Evolutionary conservation across 2,113 vertebrate species (phyloP).

Genomic region (Labeo rohita): DNA sequence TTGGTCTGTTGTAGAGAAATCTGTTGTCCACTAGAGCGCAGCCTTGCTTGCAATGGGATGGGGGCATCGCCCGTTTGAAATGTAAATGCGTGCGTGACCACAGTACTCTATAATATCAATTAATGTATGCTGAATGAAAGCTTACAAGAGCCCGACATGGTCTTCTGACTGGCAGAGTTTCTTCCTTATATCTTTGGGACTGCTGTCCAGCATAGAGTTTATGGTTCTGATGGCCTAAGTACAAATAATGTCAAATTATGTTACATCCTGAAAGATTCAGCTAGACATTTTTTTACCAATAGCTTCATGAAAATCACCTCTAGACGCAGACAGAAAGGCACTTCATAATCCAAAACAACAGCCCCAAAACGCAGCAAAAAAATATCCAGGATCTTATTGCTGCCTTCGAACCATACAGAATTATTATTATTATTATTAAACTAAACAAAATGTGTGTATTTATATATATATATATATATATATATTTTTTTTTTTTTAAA

Average conservation of each 20-base stretch:
- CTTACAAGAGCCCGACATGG: slow-evolving; percentile 73
- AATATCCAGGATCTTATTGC: slow-evolving; percentile 74
- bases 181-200: slow-evolving; percentile 74
- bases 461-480: too few relatives aligned
- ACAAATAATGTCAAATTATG: not conserved
- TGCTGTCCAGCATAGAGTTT: slow-evolving; percentile 80
- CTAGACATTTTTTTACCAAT: not conserved
- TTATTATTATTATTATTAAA: not conserved
- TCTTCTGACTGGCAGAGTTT: slow-evolving; percentile 74
- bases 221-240: slow-evolving; percentile 84
- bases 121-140: not conserved
- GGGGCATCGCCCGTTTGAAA: not conserved
- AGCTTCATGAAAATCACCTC: slow-evolving; percentile 75
- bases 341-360: slow-evolving; percentile 70
- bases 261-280: not conserved
- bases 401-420: slow-evolving; percentile 65
- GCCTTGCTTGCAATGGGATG: not conserved
- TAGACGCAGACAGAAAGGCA: slow-evolving; percentile 70
- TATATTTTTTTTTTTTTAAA: too few relatives aligned
- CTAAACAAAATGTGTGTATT: too few relatives aligned
- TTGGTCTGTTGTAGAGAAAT: not conserved
- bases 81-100: not conserved
- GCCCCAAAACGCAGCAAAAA: slow-evolving; percentile 80
- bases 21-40: slow-evolving; percentile 35
- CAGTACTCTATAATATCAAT: not conserved